Evolutionary conservation across 1,140 invertebrate species (phyloP).

Genomic region (Lasaia peninsularis): DNA sequence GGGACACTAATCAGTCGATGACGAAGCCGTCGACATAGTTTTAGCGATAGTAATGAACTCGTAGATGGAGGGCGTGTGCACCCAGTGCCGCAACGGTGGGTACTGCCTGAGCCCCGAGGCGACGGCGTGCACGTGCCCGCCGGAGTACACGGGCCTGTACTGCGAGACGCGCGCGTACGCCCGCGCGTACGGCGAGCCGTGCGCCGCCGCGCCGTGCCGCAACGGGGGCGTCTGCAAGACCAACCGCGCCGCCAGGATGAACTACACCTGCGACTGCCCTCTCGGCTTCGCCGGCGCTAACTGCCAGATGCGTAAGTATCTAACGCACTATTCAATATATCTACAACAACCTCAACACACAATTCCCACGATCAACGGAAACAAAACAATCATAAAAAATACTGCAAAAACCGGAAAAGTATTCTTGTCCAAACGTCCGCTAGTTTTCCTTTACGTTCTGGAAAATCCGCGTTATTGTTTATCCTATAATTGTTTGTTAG

Average conservation of each 20-base stretch:
- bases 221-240: constrained; percentile 88
- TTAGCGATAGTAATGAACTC: too few species aligned
- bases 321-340: too few species aligned
- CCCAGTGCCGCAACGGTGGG: constrained; percentile 72
- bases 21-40: too few species aligned
- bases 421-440: too few species aligned
- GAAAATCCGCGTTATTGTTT: too few species aligned
- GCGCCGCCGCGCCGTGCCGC: constrained; percentile 84
- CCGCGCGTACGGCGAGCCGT: constrained; percentile 73
- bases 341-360: too few species aligned
- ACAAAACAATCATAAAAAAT: too few species aligned
- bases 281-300: constrained; percentile 86
- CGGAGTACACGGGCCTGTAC: constrained; percentile 80
- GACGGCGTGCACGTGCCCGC: constrained; percentile 71
- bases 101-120: constrained; percentile 45
- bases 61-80: constrained; percentile 38
- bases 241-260: constrained; percentile 65
- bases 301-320: constrained; percentile 86
- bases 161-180: constrained; percentile 81
- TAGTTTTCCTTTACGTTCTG: too few species aligned
- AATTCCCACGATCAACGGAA: too few species aligned
- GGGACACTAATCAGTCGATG: too few species aligned
- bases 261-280: constrained; percentile 88
- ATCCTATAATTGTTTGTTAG: too few species aligned
- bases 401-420: too few species aligned